Evolutionary conservation across 2,888 invertebrate genomes (phyloP), one percentile per base, ranked within the genome.

Genomic region (Drosophila robusta): DNA sequence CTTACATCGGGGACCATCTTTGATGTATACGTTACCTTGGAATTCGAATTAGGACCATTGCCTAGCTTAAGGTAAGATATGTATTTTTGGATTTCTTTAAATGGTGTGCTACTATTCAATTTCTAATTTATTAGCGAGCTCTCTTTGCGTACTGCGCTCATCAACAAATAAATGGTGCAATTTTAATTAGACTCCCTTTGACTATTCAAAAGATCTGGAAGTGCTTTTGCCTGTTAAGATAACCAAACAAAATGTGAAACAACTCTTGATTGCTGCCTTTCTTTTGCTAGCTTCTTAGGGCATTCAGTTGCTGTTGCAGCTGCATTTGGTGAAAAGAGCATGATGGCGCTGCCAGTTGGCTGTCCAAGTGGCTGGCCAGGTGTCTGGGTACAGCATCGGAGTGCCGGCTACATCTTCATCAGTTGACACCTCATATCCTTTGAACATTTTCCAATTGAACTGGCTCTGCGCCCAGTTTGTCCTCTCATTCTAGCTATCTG

Each of bases 391-490:
- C 26, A 41, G 61, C 42, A 51, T 62, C 11, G 42, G 42, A 65
- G 71, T 62, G 73, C 38, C 63, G 24, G 62, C 51, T 54, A 63
- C 73, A 65, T 73, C 80, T 65, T 78, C 87, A 70, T 72, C 68
- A 63, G 74, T 71, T 87, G 88, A 87, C 82, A 83, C 82, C 70
- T 83, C 66, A 87, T 87, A 79, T 87, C 82, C 82, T 83, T 85
- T 85, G 73, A 83, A 70, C 81, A 82, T 84, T 85, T 82, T 82
- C 85, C 82, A 87, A 82, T 85, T 76, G 85, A 87, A 69, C 52
- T 77, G 69, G 24, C 41, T 26, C n/a, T 50, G 68, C 50, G 29
- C 52, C 50, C 45, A 36, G 32, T 14, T 16, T 34, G 22, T 38
- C 29, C 47, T 38, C 55, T 29, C 42, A n/a, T 18, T 32, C 41